phyloP scores from a whole-genome alignment of 2,113 vertebrate genomes.

The Sturnus vulgaris region DNA sequence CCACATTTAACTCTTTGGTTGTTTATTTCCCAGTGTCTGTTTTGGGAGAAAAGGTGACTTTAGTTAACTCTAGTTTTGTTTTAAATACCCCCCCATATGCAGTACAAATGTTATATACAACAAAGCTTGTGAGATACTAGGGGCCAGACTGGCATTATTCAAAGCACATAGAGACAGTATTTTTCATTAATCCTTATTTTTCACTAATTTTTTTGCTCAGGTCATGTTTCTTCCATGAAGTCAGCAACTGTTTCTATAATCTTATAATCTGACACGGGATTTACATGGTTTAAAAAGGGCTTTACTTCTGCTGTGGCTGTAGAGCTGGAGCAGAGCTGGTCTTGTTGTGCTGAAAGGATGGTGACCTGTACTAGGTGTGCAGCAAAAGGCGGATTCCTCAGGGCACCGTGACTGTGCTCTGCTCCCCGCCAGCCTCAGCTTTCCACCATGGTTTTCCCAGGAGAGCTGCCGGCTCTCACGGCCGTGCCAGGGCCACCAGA shows the following conservation, averaged over 20 bases:
- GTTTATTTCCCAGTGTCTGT: background rate
- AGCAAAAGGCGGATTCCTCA: background rate
- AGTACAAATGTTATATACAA: background rate
- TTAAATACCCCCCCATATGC: background rate
- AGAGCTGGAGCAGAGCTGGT: background rate
- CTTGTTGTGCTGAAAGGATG: fast-evolving
- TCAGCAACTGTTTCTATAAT: background rate
- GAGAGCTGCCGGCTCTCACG: fast-evolving
- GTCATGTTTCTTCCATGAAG: background rate
- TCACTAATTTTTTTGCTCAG: background rate
- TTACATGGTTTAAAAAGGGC: background rate
- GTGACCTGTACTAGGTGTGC: fast-evolving
- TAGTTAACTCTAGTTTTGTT: background rate
- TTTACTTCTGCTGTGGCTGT: background rate
- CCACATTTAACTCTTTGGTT: background rate
- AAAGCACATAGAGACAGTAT: background rate
- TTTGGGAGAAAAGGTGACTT: background rate
- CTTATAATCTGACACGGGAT: background rate
- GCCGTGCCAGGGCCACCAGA: fast-evolving
- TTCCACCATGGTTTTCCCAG: fast-evolving
- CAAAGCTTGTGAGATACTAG: background rate
- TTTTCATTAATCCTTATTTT: background rate
- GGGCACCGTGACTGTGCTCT: fast-evolving
- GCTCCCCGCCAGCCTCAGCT: background rate
- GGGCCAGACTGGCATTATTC: background rate